Percentiles rank a stretch among this genome's conserved stretches.
Conservation (phyloP, 2,113 vertebrate species). For the Prionailurus viverrinus region DNA sequence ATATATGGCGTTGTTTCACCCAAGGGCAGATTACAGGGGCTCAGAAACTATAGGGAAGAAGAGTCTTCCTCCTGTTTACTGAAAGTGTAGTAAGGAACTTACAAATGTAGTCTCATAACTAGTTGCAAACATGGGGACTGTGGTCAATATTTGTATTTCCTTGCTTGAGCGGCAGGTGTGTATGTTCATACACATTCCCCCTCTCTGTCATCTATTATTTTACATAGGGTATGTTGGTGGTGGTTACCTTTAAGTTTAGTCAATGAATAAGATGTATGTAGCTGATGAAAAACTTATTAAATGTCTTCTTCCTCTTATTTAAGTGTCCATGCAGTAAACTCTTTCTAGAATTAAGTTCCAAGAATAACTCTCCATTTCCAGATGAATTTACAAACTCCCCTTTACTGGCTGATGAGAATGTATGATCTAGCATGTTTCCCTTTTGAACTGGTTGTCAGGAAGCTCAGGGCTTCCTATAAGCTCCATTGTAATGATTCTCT, state of each 20-base stretch:
- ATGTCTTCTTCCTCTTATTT: background rate
- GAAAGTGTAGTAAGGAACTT: background rate
- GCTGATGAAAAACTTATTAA: background rate
- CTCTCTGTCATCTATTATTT: background rate
- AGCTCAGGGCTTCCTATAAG: background rate
- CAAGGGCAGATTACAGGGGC: background rate
- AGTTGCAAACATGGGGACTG: background rate
- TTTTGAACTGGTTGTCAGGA: background rate
- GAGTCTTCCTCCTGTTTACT: background rate
- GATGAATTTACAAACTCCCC: background rate
- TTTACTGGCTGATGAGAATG: background rate
- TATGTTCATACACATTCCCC: background rate
- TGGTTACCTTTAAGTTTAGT: background rate
- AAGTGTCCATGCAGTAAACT: background rate
- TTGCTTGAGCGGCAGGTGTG: background rate
- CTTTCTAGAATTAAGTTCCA: background rate
- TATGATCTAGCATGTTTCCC: background rate
- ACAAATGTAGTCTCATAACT: background rate
- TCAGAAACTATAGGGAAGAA: background rate
- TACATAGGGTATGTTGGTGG: background rate
- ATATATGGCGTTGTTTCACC: background rate
- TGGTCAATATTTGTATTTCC: background rate
- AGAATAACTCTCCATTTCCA: background rate
- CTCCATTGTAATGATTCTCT: background rate
- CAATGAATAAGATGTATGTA: background rate